These are phyloP conservation scores for Polyommatus icarus DNA, from an alignment of 2,888 invertebrate genomes.

Conservation along the genomic window DNA sequence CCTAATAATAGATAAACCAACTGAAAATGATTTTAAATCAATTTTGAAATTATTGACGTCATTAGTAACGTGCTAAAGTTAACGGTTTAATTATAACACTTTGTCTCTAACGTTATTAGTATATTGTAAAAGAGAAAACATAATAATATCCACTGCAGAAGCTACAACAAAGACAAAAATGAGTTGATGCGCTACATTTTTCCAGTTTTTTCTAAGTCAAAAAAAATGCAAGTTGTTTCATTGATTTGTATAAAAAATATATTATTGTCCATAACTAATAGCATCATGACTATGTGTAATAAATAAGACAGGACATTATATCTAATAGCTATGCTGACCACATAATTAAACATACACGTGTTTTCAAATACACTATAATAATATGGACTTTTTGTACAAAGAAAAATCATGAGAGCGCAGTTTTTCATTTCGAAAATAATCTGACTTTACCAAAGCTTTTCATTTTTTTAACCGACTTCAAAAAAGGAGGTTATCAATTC, in stretches of 20 bases:
- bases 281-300: conserved; percentile 13
- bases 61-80: no score
- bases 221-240: not conserved
- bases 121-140: no score
- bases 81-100: no score
- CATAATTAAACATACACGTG: conserved; percentile 1
- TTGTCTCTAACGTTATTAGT: no score
- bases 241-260: conserved; percentile 9
- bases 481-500: no score
- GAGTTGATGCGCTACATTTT: not conserved
- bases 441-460: no score
- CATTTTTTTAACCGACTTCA: no score
- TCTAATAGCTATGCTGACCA: conserved; percentile 15
- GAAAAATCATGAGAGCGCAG: not conserved
- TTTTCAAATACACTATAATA: not conserved
- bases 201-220: not conserved
- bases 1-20: no score
- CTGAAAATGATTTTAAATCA: no score
- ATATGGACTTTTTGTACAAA: not conserved
- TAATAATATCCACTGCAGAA: not conserved
- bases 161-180: not conserved
- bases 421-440: not conserved
- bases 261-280: not conserved
- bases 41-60: no score
- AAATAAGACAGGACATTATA: conserved; percentile 27